Base-by-base conservation (phyloP, 2,888 invertebrate species). In the Conomelus anceps region DNA sequence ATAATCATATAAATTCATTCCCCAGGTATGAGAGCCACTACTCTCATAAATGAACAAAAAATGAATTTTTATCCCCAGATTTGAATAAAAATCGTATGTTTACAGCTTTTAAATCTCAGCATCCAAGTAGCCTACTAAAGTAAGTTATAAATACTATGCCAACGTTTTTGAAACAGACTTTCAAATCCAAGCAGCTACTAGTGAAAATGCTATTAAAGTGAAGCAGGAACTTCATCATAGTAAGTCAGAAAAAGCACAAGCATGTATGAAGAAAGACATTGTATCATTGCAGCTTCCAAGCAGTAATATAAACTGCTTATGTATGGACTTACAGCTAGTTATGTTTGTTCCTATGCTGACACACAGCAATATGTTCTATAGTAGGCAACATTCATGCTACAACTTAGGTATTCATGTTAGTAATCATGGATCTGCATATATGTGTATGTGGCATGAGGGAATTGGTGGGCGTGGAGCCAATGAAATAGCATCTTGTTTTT, bases 321-420 rank as follows among this genome's bases (percentile, higher is more conserved):
- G 91, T 84, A 91, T 92, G 90, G 92, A 92, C 90, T 91, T 92
- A 88, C 91, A 92, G 90, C 92, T 92, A 91, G 92, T 92, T 84
- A 90, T 92, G 88, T 91, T 91, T 87, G 90, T 92, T 88, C 92
- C 92, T 13, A 92, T 91, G 88, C 90, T 92, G 86, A 92, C 92
- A 17, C 92, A 92, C 89, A 90, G 91, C 22, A 90, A 92, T 89
- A 92, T 92, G 91, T 92, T 92, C 89, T 92, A 92, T 90, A 87
- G 90, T 29, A 90, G 92, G 29, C 92, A 92, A 89, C 90, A 91
- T 22, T 91, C 91, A 84, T 90, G 90, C 41, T 92, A 91, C 90
- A 92, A 92, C 90, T 89, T 92, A 23, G 90, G 91, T 22, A 89
- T 92, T 88, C 91, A 92, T 89, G 89, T 91, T 85, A 90, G 84